phyloP scores from a whole-genome alignment of 1,140 invertebrate species.

The Melanaphis sacchari region DNA sequence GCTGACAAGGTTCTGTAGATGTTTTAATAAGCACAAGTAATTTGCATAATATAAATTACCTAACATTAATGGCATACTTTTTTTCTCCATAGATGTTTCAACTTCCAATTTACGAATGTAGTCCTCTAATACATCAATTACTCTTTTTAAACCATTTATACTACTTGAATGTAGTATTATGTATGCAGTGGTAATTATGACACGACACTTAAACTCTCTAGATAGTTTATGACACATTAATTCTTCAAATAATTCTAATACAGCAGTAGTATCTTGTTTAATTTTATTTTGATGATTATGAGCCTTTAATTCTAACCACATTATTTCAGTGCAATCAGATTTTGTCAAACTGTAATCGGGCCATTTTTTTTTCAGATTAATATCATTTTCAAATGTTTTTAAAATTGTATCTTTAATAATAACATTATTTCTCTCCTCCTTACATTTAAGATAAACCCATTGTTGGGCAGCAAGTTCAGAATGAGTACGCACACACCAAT shows the following conservation, averaged over 20 bases:
- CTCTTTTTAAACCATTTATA: conserved; percentile 32
- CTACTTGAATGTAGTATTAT: conserved; percentile 45
- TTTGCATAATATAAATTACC: conserved; percentile 47
- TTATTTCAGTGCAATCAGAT: conserved; percentile 40
- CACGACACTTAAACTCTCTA: conserved; percentile 27
- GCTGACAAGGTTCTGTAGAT: conserved; percentile 32
- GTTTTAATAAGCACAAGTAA: conserved; percentile 47
- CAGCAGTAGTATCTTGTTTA: conserved; percentile 21
- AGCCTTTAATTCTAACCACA: conserved; percentile 51
- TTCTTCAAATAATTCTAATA: conserved; percentile 35
- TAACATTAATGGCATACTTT: conserved; percentile 11
- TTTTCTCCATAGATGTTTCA: conserved; percentile 1
- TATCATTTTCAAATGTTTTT: conserved; percentile 18
- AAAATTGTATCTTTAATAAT: conserved; percentile 48
- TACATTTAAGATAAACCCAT: conserved; percentile 50
- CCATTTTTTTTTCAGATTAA: conserved; percentile 16
- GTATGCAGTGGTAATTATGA: conserved; percentile 41
- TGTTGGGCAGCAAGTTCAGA: conserved; percentile 48
- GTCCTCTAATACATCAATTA: conserved; percentile 36
- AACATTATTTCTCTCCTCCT: conserved; percentile 33
- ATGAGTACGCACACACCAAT: conserved; percentile 34
- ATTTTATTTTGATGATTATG: conserved; percentile 47
- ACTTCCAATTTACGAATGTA: conserved; percentile 30
- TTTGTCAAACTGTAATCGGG: background rate
- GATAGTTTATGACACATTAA: conserved; percentile 16